Percentiles rank a stretch among this genome's conserved stretches.
These are phyloP conservation scores for Hyla sarda DNA, from an alignment of 2,113 vertebrate genomes.

Conservation along the genomic window DNA sequence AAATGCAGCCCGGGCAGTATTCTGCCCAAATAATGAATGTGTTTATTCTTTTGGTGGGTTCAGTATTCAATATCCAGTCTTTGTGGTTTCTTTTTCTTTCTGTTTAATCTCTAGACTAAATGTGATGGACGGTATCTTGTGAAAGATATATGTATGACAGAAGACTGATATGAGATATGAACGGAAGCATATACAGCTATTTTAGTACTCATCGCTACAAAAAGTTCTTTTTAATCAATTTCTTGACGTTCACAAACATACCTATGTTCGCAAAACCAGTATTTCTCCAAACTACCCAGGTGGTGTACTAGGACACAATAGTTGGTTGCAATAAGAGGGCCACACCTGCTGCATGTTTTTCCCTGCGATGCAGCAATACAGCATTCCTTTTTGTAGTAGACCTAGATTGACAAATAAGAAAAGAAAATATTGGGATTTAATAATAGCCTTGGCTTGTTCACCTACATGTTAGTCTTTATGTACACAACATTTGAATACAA, in stretches of 20 bases:
- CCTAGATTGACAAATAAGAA: not conserved
- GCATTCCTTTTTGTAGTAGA: constrained; percentile 21
- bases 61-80: no score
- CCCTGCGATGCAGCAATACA: constrained; percentile 16
- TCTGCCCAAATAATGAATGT: no score
- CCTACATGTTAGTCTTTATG: not conserved
- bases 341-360: constrained; percentile 21
- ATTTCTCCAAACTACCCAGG: not conserved
- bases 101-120: no score
- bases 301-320: not conserved
- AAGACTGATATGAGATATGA: no score
- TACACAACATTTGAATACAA: no score
- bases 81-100: no score
- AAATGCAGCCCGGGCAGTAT: no score
- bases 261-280: not conserved
- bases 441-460: constrained; percentile 16
- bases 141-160: no score
- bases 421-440: constrained; percentile 1
- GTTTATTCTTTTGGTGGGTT: no score
- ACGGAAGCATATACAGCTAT: not conserved
- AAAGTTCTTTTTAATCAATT: not conserved
- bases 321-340: not conserved
- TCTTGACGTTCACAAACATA: not conserved
- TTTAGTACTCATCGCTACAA: not conserved
- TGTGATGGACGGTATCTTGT: no score